Conservation (phyloP, 2,797 vertebrate species). For the Morelia viridis region DNA sequence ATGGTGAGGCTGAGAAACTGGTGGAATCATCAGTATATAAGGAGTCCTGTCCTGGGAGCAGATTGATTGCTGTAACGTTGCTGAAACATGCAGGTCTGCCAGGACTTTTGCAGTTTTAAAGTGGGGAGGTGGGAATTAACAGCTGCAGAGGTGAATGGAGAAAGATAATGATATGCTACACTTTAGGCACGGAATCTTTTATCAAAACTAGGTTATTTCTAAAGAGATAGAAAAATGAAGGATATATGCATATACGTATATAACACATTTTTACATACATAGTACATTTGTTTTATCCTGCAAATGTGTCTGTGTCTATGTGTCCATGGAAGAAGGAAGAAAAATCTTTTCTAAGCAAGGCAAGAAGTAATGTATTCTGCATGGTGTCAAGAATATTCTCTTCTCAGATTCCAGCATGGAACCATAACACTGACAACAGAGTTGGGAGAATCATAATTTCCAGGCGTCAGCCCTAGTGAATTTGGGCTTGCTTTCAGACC, state of each 20-base stretch:
- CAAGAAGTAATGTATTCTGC: not conserved
- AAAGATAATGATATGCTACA: not conserved
- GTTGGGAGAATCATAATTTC: not conserved
- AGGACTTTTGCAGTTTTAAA: not conserved
- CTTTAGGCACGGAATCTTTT: not conserved
- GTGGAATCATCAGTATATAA: not conserved
- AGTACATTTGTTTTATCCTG: not conserved
- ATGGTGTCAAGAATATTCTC: not conserved
- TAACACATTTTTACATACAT: not conserved
- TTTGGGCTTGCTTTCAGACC: not conserved
- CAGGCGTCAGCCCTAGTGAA: not conserved
- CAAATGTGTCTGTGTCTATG: not conserved
- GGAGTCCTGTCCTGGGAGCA: not conserved
- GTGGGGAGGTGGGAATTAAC: not conserved
- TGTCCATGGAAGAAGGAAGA: not conserved
- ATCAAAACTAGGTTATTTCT: not conserved
- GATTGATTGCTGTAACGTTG: not conserved
- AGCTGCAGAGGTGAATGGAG: not conserved
- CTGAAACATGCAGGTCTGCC: not conserved
- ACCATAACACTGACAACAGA: not conserved
- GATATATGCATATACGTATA: not conserved
- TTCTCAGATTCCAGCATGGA: not conserved
- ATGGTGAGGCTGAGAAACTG: not conserved
- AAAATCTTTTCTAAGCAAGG: not conserved
- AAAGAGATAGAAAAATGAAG: not conserved